Evolutionary conservation across 2,797 vertebrate genomes (phyloP).

Genomic region (Anguilla obscura): DNA sequence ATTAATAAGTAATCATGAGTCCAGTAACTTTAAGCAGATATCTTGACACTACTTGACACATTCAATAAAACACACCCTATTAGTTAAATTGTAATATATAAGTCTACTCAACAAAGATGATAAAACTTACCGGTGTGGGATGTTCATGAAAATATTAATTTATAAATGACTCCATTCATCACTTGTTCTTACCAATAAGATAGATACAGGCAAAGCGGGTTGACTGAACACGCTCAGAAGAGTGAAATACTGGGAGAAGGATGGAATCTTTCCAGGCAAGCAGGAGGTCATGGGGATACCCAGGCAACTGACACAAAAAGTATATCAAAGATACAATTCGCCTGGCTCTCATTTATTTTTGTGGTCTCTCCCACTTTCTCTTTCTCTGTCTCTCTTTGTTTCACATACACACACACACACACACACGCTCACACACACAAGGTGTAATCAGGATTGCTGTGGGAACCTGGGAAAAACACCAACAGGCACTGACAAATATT

Average conservation of each 20-base stretch:
- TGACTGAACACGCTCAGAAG: background rate
- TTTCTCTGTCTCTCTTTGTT: constrained; percentile 3
- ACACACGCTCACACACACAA: constrained; percentile 45
- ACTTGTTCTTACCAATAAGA: background rate
- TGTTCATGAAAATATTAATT: background rate
- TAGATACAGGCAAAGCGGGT: background rate
- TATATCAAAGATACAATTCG: background rate
- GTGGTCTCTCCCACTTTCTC: background rate
- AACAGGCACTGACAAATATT: background rate
- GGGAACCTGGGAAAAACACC: constrained; percentile 15
- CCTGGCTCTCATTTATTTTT: constrained; percentile 26
- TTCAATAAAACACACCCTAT: background rate
- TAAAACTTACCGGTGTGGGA: background rate
- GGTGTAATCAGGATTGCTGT: constrained; percentile 26
- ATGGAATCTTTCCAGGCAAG: background rate
- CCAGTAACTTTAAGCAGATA: constrained; percentile 18
- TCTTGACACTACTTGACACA: background rate
- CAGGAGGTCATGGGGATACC: constrained; percentile 25
- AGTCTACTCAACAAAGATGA: background rate
- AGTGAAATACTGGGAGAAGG: background rate
- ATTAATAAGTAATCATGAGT: constrained; percentile 40
- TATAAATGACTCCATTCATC: background rate
- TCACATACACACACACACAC: constrained; percentile 46
- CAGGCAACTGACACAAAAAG: constrained; percentile 20
- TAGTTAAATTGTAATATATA: background rate